A percentile compares a stretch with the other conserved stretches of the same genome.
Evolutionary conservation across 2,113 vertebrate genomes (phyloP).

Genomic region (Narcine bancroftii): DNA sequence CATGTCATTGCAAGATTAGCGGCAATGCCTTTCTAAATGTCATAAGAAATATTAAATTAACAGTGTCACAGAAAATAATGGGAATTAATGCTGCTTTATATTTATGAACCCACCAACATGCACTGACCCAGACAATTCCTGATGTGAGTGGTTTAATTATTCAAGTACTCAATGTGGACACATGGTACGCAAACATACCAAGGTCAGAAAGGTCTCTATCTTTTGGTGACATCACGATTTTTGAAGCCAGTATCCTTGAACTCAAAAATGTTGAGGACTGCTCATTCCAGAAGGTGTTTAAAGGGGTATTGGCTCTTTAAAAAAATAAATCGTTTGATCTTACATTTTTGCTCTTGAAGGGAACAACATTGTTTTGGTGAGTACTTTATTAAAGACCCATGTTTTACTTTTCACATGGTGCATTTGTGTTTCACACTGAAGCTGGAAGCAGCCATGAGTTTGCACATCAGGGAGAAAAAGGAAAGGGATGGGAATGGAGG

Average conservation of each 20-base stretch:
- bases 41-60: slow-evolving; percentile 34
- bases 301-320: neutral
- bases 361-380: neutral
- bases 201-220: slow-evolving; percentile 9
- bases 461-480: no score
- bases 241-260: slow-evolving; percentile 24
- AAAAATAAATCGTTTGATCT: neutral
- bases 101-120: slow-evolving; percentile 32
- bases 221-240: slow-evolving; percentile 21
- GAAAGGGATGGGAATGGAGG: no score
- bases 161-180: slow-evolving; percentile 31
- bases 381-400: no score
- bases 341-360: neutral
- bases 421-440: no score
- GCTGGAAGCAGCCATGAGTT: no score
- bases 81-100: slow-evolving; percentile 34
- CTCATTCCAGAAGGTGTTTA: neutral
- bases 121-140: slow-evolving; percentile 28
- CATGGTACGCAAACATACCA: slow-evolving; percentile 25
- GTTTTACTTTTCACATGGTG: no score
- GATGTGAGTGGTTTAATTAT: slow-evolving; percentile 31
- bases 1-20: slow-evolving; percentile 30
- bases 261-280: neutral
- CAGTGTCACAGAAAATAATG: slow-evolving; percentile 35
- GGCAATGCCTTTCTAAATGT: slow-evolving; percentile 29